Evolutionary conservation across 1,140 invertebrate species (phyloP).

Genomic region (Bombus consobrinus): DNA sequence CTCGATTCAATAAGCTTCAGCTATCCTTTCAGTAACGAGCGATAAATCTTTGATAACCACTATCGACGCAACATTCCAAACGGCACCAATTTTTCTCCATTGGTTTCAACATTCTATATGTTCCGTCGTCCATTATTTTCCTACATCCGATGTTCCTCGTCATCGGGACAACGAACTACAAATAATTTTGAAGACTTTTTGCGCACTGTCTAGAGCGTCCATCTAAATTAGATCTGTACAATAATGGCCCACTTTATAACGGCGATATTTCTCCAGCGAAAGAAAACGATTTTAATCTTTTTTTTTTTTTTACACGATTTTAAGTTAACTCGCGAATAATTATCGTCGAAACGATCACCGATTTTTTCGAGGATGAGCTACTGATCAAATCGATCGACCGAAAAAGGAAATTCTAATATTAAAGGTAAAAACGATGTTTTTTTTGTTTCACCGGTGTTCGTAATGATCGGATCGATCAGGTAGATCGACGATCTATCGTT

Average conservation of each 20-base stretch:
- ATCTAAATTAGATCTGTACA: constrained; percentile 40
- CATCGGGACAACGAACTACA: neutral
- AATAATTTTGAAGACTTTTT: constrained; percentile 22
- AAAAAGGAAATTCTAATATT: constrained; percentile 10
- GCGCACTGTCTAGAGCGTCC: constrained; percentile 9
- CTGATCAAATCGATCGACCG: constrained; percentile 30
- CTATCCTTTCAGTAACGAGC: neutral
- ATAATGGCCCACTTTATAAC: constrained; percentile 47
- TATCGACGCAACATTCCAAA: neutral
- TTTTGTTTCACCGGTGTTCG: neutral
- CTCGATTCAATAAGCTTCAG: neutral
- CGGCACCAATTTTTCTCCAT: no score
- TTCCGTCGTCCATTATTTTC: neutral
- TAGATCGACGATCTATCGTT: neutral
- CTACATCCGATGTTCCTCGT: neutral
- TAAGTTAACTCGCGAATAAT: no score
- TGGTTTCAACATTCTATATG: no score
- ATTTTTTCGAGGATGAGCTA: constrained; percentile 27
- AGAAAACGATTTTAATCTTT: neutral
- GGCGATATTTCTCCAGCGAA: neutral
- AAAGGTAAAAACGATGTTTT: constrained; percentile 35
- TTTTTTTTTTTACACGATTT: no score
- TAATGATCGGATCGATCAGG: neutral
- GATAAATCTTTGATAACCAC: constrained; percentile 18
- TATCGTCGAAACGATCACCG: neutral